These are phyloP conservation scores for Falco novaeseelandiae DNA, from an alignment of 2,797 vertebrate genomes.

Conservation along the genomic window DNA sequence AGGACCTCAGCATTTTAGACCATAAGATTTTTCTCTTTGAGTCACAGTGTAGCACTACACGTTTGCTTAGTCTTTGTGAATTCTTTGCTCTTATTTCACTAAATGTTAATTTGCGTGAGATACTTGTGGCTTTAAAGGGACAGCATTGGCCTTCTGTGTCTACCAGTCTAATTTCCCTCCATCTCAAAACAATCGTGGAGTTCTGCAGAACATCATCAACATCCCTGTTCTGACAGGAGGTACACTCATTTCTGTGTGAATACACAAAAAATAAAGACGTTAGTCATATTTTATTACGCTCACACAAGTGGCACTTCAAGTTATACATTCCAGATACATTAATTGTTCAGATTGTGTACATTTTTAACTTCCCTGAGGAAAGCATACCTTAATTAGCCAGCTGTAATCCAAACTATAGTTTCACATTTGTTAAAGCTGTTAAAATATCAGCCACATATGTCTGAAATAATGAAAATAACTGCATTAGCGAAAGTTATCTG, in stretches of 20 bases:
- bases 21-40: slow-evolving; percentile 23
- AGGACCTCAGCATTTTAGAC: slow-evolving; percentile 10
- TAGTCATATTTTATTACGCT: slow-evolving; percentile 38
- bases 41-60: neutral
- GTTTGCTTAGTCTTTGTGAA: slow-evolving; percentile 42
- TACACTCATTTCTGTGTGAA: neutral
- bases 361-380: slow-evolving; percentile 61
- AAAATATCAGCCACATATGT: slow-evolving; percentile 62
- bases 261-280: slow-evolving; percentile 17
- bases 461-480: slow-evolving; percentile 67
- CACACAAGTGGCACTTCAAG: slow-evolving; percentile 35
- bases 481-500: slow-evolving; percentile 52
- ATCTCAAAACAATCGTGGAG: slow-evolving; percentile 35
- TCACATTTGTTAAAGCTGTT: slow-evolving; percentile 65
- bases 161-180: slow-evolving; percentile 44
- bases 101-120: slow-evolving; percentile 55
- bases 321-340: slow-evolving; percentile 47
- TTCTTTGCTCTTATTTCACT: slow-evolving; percentile 31
- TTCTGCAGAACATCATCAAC: slow-evolving; percentile 12
- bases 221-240: neutral
- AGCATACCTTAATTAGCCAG: slow-evolving; percentile 63
- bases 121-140: slow-evolving; percentile 60
- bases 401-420: slow-evolving; percentile 62
- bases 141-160: neutral
- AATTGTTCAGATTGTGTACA: neutral